Evolutionary conservation across 2,797 vertebrate species (phyloP), one percentile per base, ranked within the genome.

Genomic region (Remorina albescens): DNA sequence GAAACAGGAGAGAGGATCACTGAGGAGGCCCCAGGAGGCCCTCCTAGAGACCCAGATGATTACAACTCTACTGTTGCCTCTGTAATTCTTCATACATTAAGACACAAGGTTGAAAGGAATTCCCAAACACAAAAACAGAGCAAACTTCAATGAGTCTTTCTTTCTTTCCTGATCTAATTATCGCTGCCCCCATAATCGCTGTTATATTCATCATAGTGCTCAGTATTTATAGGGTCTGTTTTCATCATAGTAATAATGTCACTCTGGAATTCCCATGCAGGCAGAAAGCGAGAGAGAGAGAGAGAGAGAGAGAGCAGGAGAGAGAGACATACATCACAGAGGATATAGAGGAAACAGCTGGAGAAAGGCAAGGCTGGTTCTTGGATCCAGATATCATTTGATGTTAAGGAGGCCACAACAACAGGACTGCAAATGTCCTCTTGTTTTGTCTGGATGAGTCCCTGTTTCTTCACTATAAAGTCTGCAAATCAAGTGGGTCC

Each of bases 191-290:
- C 90, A 92, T 94, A 93, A 94, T 93, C 88, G 80, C 93, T 95
- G 94, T 95, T 95, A 95, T 95, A 95, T 94, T 95, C 93, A 95
- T 95, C 94, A 94, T 84, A 95, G 93, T 89, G 89, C 88, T 92
- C 79, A 78, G 92, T 95, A 95, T 95, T 95, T 95, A 95, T 95
- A 93, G 91, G 88, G 89, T 93, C 92, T 95, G 93, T 94, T 95
- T 94, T 95, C 93, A 94, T 95, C 93, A 93, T 93, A 92, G 92
- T 93, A 92, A 95, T 94, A 94, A 93, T 90, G 91, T 91, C 91
- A 92, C 91, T 92, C 91, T 92, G 92, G 93, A 94, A 93, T 95
- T 94, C 92, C 91, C 90, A 90, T 92, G 90, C 91, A 87, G 67
- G 81, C 80, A 62, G 57, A 69, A 68, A 64, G 57, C 60, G 6